phyloP scores from a whole-genome alignment of 2,797 vertebrate species.

The Anomalospiza imberbis region DNA sequence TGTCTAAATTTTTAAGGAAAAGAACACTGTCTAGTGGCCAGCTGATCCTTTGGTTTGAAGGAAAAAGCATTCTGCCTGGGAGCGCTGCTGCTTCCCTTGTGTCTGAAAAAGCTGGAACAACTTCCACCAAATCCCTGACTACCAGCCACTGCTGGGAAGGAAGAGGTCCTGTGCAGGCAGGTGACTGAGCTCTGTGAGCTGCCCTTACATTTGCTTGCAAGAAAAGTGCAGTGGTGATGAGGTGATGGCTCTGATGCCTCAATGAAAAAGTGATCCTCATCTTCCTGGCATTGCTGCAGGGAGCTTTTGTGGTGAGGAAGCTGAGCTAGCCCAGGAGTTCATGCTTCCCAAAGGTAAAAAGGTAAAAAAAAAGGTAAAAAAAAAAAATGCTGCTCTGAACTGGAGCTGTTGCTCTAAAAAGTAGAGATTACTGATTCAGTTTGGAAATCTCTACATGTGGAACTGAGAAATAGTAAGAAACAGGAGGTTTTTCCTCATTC shows the following conservation, averaged over 20 bases:
- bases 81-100: background rate
- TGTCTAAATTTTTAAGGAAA: background rate
- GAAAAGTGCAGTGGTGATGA: background rate
- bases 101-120: background rate
- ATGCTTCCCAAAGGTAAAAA: background rate
- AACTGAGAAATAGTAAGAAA: background rate
- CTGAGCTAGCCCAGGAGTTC: background rate
- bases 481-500: background rate
- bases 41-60: background rate
- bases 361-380: no score
- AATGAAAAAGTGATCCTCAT: background rate
- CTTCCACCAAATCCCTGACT: background rate
- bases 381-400: background rate
- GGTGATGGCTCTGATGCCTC: background rate
- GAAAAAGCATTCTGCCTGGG: background rate
- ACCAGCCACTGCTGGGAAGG: background rate
- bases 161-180: background rate
- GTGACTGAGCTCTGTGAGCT: background rate
- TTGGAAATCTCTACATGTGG: background rate
- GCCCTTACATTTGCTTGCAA: background rate
- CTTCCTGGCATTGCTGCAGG: rapidly evolving
- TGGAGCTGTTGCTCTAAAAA: background rate
- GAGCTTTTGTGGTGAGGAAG: background rate
- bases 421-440: background rate
- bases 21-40: no score